Base-by-base conservation (phyloP, 2,888 invertebrate species). In the Monopis laevigella region DNA sequence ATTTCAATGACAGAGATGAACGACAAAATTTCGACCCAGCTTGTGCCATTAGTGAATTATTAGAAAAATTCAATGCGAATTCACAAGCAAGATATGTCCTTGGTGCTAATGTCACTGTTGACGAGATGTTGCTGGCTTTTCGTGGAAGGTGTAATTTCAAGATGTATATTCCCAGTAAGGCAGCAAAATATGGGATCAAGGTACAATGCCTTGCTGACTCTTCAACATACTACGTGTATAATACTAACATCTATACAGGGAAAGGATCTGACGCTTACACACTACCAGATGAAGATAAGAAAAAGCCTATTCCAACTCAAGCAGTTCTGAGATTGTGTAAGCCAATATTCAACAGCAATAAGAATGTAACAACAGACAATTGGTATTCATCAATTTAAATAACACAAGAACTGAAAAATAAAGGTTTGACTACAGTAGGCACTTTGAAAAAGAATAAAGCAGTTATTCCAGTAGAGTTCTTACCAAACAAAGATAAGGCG, bases 311-410 rank as follows among this genome's bases (percentile, higher is more conserved):
- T 6, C 29, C 29, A 7, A 11, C 29, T 7, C 29, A 29, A 29
- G 6, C 7, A 11, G 29, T 29, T 5, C 5, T 29, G 10, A 8
- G 29, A 11, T 29, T 29, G 29, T 7, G 4, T 5, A 29, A 11
- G 12, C 7, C 6, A 5, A 7, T 29, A 29, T 11, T 7, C 29
- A 11, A 11, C 11, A 29, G 29, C 10, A 56, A 56, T 38, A 39
- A 50, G 19, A 55, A 58, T 43, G 45, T 57, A 2, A 58, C 53
- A 8, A 46, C 47, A n/a, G 56, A 55, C 35, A 56, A 58, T 8
- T 21, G 24, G 24, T 21, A 21, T 8, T 7, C 24, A 7, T 21
- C 6, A 8, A 43, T 57, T 18, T 48, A 56, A 43, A 38, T 53
- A 32, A 50, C 47, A 13, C 39, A 49, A 14, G 42, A 45, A 35